phyloP scores from a whole-genome alignment of 2,797 vertebrate genomes.

The Neostethus bicornis region DNA sequence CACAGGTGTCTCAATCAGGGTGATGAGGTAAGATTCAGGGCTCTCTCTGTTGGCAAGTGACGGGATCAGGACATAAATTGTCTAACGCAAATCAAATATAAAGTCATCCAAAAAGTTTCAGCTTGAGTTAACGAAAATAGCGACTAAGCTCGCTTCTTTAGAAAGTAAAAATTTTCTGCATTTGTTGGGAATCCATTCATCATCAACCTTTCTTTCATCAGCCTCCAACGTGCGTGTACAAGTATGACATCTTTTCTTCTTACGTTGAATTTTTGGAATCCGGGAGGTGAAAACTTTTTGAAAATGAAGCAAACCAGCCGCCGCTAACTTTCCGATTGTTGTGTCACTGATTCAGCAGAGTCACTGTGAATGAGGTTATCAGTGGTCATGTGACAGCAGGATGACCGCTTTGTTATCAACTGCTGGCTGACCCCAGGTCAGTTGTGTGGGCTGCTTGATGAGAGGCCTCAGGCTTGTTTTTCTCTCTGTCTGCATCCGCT shows the following conservation, averaged over 20 bases:
- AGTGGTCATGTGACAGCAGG: conserved; percentile 41
- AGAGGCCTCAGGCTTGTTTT: conserved; percentile 59
- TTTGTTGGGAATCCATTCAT: too few relatives aligned
- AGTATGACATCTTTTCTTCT: neutral
- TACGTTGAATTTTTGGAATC: neutral
- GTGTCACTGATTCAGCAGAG: conserved; percentile 36
- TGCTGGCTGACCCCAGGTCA: conserved; percentile 57
- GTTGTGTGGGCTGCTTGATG: conserved; percentile 49
- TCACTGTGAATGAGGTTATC: conserved; percentile 46
- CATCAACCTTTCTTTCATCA: too few relatives aligned
- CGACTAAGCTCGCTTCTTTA: too few relatives aligned
- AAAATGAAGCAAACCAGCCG: conserved; percentile 2
- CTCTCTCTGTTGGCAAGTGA: too few relatives aligned
- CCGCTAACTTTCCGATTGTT: conserved; percentile 3
- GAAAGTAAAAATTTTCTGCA: too few relatives aligned
- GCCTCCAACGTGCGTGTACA: too few relatives aligned
- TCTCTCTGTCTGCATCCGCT: conserved; percentile 56
- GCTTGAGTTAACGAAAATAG: too few relatives aligned
- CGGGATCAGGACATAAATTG: too few relatives aligned
- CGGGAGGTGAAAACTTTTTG: neutral
- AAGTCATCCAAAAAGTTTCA: too few relatives aligned
- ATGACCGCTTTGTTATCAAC: conserved; percentile 40
- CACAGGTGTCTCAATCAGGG: too few relatives aligned
- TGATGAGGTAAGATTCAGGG: too few relatives aligned
- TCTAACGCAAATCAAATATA: too few relatives aligned